A percentile compares a stretch with the other conserved stretches of the same genome.
Conservation (phyloP, 2,113 vertebrate species). For the Percina caprodes region DNA sequence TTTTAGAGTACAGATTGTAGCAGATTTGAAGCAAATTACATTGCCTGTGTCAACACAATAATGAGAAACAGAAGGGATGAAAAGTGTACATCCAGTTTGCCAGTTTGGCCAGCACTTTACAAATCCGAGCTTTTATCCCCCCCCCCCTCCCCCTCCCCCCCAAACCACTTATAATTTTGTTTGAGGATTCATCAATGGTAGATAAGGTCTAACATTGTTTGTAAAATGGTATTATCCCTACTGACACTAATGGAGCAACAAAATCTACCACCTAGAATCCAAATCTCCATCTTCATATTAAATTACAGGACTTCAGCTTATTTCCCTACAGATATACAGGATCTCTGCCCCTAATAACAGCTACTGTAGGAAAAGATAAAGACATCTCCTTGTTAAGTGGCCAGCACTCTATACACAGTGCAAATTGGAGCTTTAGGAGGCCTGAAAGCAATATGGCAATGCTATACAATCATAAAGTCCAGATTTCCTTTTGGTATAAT, state of each 20-base stretch:
- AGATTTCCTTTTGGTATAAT: conserved; percentile 23
- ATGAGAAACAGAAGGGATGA: conserved; percentile 46
- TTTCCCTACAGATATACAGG: conserved; percentile 26
- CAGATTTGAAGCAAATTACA: conserved; percentile 57
- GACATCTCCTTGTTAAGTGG: background rate
- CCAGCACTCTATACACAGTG: background rate
- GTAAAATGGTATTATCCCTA: conserved; percentile 17
- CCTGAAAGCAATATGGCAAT: conserved; percentile 17
- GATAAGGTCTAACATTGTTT: conserved; percentile 39
- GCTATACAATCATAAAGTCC: conserved; percentile 15
- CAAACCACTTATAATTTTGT: conserved; percentile 32
- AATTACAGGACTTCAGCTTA: conserved; percentile 60
- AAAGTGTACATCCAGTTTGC: conserved; percentile 28
- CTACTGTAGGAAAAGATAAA: conserved; percentile 16
- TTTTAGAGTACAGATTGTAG: conserved; percentile 45
- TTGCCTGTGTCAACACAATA: conserved; percentile 29
- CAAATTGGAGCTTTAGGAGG: conserved; percentile 3
- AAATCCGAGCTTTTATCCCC: conserved; percentile 44
- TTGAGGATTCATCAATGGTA: conserved; percentile 29
- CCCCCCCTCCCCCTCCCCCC: conserved; percentile 9
- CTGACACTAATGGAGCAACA: conserved; percentile 40
- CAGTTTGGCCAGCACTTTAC: conserved; percentile 52
- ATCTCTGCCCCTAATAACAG: conserved; percentile 12
- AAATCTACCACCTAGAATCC: conserved; percentile 34
- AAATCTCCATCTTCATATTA: conserved; percentile 30